Evolutionary conservation across 2,113 vertebrate genomes (phyloP).

Genomic region (Leucopsar rothschildi): DNA sequence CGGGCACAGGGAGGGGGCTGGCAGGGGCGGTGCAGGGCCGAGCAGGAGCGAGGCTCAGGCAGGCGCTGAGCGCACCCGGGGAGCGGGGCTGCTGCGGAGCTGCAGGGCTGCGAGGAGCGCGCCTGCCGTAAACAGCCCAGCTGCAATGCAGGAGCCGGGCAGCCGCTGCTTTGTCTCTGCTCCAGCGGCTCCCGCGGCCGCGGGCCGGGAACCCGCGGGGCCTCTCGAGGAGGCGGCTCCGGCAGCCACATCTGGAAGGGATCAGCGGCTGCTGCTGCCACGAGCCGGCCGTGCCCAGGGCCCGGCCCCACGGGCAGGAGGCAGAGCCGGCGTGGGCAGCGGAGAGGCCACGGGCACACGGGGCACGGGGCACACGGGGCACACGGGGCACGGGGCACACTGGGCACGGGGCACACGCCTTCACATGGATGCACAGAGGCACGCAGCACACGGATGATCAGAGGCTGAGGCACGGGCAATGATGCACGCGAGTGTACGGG

Average conservation of each 20-base stretch:
- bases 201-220: not conserved
- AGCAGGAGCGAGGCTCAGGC: fast-evolving
- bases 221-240: not conserved
- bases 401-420: not conserved
- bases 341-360: not conserved
- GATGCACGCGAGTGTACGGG: not conserved
- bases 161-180: constrained; percentile 45
- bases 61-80: fast-evolving
- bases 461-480: not conserved
- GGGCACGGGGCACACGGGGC: not conserved
- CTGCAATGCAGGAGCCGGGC: constrained; percentile 63
- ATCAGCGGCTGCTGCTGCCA: not conserved
- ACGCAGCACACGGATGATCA: not conserved
- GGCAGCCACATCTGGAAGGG: constrained; percentile 17
- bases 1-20: not conserved
- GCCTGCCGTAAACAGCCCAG: constrained; percentile 38
- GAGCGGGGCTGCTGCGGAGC: not conserved
- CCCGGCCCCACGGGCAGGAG: not conserved
- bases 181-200: not conserved
- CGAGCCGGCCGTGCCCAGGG: not conserved
- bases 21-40: not conserved
- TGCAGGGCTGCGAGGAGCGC: not conserved
- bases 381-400: not conserved
- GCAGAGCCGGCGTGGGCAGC: not conserved
- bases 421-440: not conserved